Percentiles rank a stretch among this genome's conserved stretches.
Conservation (phyloP, 1,140 invertebrate genomes). For the Drosophila teissieri region DNA sequence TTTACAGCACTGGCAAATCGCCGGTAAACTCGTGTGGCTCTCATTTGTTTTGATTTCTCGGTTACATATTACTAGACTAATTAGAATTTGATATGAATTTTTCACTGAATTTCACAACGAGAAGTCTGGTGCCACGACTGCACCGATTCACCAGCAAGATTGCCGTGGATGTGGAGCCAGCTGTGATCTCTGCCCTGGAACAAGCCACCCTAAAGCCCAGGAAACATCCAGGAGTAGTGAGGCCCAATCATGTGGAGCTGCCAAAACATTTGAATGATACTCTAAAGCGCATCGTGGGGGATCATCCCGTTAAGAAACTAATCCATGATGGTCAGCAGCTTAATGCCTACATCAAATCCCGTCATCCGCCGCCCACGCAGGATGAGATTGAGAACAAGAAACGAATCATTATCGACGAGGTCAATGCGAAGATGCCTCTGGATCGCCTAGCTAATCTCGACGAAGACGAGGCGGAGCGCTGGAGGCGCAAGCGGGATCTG, state of each 20-base stretch:
- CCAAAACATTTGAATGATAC: constrained; percentile 87
- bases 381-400: constrained; percentile 85
- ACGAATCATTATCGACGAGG: constrained; percentile 64
- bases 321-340: constrained; percentile 86
- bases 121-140: constrained; percentile 36
- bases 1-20: constrained; percentile 20
- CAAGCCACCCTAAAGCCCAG: constrained; percentile 87
- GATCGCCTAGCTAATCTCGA: constrained; percentile 56
- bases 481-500: constrained; percentile 74
- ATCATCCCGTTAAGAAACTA: constrained; percentile 86
- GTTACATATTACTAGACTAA: constrained; percentile 30
- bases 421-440: constrained; percentile 74
- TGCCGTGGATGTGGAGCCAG: constrained; percentile 85
- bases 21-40: constrained; percentile 26
- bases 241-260: constrained; percentile 85
- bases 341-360: constrained; percentile 86
- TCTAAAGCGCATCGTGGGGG: constrained; percentile 86
- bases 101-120: constrained; percentile 21
- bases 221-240: constrained; percentile 88
- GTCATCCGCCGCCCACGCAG: constrained; percentile 88
- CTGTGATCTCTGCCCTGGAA: constrained; percentile 86
- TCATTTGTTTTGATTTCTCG: constrained; percentile 25
- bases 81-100: constrained; percentile 20
- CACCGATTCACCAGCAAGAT: constrained; percentile 82
- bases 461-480: constrained; percentile 68